phyloP scores from a whole-genome alignment of 2,888 invertebrate genomes.

The Dione juno region DNA sequence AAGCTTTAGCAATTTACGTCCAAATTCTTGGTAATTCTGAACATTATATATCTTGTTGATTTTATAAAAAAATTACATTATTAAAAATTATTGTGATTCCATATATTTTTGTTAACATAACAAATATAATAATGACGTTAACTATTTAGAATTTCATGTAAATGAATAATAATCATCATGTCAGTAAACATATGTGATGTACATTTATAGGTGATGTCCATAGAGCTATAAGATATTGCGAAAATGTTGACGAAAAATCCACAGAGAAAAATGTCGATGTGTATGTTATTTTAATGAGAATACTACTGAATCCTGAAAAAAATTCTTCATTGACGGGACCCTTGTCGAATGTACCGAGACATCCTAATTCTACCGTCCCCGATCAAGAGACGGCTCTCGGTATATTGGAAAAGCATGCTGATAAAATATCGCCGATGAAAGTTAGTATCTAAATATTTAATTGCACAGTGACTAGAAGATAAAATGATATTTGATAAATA shows the following conservation, averaged over 20 bases:
- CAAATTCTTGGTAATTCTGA: constrained; percentile 86
- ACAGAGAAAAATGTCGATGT: constrained; percentile 77
- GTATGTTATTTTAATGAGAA: constrained; percentile 85
- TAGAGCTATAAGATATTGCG: constrained; percentile 93
- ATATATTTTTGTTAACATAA: too few relatives aligned
- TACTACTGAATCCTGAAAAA: constrained; percentile 70
- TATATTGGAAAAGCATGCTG: constrained; percentile 92
- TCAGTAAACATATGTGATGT: too few relatives aligned
- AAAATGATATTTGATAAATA: too few relatives aligned
- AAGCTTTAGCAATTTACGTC: constrained; percentile 96
- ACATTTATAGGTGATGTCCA: constrained; percentile 86
- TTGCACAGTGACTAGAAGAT: neutral
- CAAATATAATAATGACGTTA: too few relatives aligned
- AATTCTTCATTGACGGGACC: constrained; percentile 67
- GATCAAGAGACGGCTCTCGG: constrained; percentile 91
- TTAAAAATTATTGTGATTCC: too few relatives aligned
- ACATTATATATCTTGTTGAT: neutral
- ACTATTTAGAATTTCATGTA: too few relatives aligned
- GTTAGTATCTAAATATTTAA: constrained; percentile 64
- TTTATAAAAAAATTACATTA: too few relatives aligned
- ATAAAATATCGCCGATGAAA: constrained; percentile 92
- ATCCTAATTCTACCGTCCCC: constrained; percentile 86
- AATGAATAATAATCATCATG: too few relatives aligned
- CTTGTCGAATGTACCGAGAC: constrained; percentile 73
- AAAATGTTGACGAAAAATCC: constrained; percentile 84